Evolutionary conservation across 2,797 vertebrate genomes (phyloP).

Genomic region (Catostomus latipinnis): DNA sequence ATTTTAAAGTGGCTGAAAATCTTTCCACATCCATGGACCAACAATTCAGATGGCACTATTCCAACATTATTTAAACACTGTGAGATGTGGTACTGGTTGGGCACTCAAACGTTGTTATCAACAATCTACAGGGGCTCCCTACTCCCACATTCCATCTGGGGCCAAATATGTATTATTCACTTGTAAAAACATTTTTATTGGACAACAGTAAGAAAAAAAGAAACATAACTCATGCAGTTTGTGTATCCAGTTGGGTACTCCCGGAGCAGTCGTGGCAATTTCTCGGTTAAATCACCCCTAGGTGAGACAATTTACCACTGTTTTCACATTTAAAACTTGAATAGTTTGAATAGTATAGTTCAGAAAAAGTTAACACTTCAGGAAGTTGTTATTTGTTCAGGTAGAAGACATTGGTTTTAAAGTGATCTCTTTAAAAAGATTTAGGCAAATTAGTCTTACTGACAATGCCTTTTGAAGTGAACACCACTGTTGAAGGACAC

Average conservation of each 20-base stretch:
- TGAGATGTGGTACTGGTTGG: conserved; percentile 45
- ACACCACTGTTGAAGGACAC: background rate
- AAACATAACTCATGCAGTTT: conserved; percentile 28
- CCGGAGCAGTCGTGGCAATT: conserved; percentile 57
- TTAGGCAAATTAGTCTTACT: conserved; percentile 19
- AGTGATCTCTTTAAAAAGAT: conserved; percentile 3
- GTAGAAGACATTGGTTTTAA: conserved; percentile 38
- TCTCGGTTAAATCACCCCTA: conserved; percentile 56
- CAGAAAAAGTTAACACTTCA: conserved; percentile 18
- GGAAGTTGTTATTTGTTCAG: conserved; percentile 11
- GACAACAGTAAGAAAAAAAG: conserved; percentile 54
- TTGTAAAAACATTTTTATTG: conserved; percentile 75
- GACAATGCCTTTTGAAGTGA: conserved; percentile 3
- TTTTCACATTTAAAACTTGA: conserved; percentile 55
- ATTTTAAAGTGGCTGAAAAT: background rate
- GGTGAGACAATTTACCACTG: conserved; percentile 60
- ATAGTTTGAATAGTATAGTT: conserved; percentile 23
- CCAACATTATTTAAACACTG: conserved; percentile 55
- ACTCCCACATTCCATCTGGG: conserved; percentile 65
- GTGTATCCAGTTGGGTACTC: conserved; percentile 55
- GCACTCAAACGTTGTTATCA: conserved; percentile 67
- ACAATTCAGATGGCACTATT: conserved; percentile 48
- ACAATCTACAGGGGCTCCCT: conserved; percentile 62
- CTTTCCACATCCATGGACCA: conserved; percentile 20
- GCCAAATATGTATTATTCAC: conserved; percentile 74